Conservation (phyloP, 2,888 invertebrate genomes). For the Gisinianus flammeolus region DNA sequence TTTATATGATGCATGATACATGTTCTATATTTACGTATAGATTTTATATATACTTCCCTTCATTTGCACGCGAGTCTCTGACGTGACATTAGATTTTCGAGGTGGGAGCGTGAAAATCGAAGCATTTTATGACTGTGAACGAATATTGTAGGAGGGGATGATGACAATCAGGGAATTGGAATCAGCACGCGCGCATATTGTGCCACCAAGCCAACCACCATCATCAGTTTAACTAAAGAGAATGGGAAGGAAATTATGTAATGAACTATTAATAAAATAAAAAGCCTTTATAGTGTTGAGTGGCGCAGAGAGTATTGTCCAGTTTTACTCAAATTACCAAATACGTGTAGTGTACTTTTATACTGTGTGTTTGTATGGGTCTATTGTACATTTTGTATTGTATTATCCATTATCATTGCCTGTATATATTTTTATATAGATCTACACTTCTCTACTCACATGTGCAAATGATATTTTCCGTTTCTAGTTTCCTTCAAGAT, state of each 20-base stretch:
- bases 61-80: constrained; percentile 26
- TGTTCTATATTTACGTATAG: too few relatives aligned
- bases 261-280: constrained; percentile 19
- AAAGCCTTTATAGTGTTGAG: not conserved
- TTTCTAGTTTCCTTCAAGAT: too few relatives aligned
- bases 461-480: too few relatives aligned
- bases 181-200: constrained; percentile 10
- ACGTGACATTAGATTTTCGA: constrained; percentile 27
- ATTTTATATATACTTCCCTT: too few relatives aligned
- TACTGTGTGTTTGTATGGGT: not conserved
- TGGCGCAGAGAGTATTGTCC: not conserved
- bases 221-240: not conserved
- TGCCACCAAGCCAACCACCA: constrained; percentile 2
- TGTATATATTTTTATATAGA: too few relatives aligned
- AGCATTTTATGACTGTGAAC: constrained; percentile 8
- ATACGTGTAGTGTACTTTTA: not conserved
- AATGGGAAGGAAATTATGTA: constrained; percentile 26
- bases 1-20: too few relatives aligned
- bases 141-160: constrained; percentile 12
- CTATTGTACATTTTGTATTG: not conserved
- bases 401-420: not conserved
- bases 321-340: not conserved
- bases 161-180: constrained; percentile 17
- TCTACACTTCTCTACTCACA: too few relatives aligned
- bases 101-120: constrained; percentile 18